Evolutionary conservation across 2,797 vertebrate species (phyloP), one percentile per base, ranked within the genome.

Genomic region (Xenops minutus): DNA sequence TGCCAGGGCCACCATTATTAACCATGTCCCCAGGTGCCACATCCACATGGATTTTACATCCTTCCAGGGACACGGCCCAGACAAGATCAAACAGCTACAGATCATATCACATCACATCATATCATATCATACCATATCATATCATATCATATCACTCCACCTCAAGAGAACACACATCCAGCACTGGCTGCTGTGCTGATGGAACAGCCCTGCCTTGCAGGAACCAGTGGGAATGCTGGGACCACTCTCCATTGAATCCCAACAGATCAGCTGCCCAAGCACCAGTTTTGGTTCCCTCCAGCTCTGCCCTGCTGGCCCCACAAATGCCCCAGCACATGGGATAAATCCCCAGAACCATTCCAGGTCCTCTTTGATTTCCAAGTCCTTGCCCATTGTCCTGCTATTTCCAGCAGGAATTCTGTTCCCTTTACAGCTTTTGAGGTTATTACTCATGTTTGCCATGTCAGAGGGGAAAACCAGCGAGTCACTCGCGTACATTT

Each of bases 371-470:
- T 89, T 86, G 89, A 92, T 95, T 97, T 76, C 95, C 92, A 86
- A 93, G 78, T 96, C 91, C 7, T 20, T 89, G 87, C 93, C 85
- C 64, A 41, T 14, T 62, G 68, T 49, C 48, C 85, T 91, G 71
- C 81, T 80, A 39, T 75, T 97, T 92, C 95, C 88, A 96, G 94
- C 49, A 72, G 90, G 86, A 94, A 93, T 17, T 72, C 92, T 94
- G 72, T 93, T 96, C 91, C 93, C 92, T 79, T 96, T 51, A 66
- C 94, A 94, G 94, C 91, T 89, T 92, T 77, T 87, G 96, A 97
- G 97, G 96, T 96, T 95, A 96, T 97, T 97, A 96, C 94, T 97
- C 96, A 97, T 91, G 86, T 93, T 96, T 91, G 92, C 97, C 95
- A 71, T 2, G 72, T 8, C 39, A 84, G 88, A 95, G 91, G 95